Base-by-base conservation (phyloP, 2,797 vertebrate species). In the Peromyscus nudipes region DNA sequence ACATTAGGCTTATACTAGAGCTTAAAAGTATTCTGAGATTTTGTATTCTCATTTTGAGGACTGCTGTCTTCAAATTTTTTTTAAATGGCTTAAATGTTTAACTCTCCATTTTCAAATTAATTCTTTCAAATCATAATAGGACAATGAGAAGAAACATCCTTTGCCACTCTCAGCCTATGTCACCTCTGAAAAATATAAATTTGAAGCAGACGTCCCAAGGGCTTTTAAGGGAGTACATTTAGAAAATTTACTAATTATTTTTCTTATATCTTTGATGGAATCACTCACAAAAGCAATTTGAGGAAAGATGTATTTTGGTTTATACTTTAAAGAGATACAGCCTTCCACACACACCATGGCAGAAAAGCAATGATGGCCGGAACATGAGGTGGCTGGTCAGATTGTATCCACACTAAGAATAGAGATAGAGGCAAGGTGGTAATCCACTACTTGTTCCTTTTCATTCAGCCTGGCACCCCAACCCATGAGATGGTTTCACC, bases 101-200 rank as follows among this genome's bases (percentile, higher is more conserved):
- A 19, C n/a, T 67, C 31, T 96, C 37, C 17, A 64, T 69, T 97
- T 93, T 31, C 21, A 91, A 93, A 69, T 5, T 69, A 49, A 77
- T 77, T 31, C 43, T 90, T 90, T 95, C 76, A 90, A 64, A 86
- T 65, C 6, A 79, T 73, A 92, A 19, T n/a, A 67, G 16, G 83
- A n/a, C 0, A 34, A 77, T 62, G 89, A 85, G 55, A 49, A 86
- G 89, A 97, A 83, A 71, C 25, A 3, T 1, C 89, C 14, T 79
- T 57, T 90, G 13, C 14, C 67, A 4, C 9, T 85, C 0, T 85
- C 7, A 49, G 2, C 82, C 34, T 83, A 76, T 40, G 2, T 1
- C 65, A 29, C 4, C 84, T 81, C 71, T 82, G 57, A 90, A 93
- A 93, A 95, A 23, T 52, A 71, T 76, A 79, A 76, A 67, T 1